phyloP scores from a whole-genome alignment of 2,888 invertebrate species.

The Heliconius erato region DNA sequence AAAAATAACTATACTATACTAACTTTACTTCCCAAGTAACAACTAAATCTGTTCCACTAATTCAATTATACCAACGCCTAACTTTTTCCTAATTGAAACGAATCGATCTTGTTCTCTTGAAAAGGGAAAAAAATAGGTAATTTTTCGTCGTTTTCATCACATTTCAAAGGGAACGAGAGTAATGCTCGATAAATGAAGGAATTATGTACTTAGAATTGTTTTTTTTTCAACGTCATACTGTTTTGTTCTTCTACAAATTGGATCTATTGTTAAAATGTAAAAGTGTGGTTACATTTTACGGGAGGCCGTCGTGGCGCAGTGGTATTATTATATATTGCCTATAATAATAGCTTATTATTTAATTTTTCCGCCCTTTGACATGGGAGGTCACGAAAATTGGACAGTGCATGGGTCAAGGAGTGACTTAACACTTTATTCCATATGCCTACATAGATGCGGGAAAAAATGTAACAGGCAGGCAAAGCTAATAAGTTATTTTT shows the following conservation, averaged over 20 bases:
- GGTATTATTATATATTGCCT: no score
- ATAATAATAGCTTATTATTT: no score
- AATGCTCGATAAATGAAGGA: conserved; percentile 43
- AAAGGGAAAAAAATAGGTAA: conserved; percentile 29
- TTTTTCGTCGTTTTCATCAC: conserved; percentile 35
- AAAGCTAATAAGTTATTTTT: no score
- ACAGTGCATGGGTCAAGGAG: no score
- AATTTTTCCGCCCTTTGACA: no score
- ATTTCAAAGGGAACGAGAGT: conserved; percentile 38
- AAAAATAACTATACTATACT: conserved; percentile 8
- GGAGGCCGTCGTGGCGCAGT: no score
- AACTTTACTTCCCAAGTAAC: conserved; percentile 19
- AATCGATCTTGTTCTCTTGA: conserved; percentile 38
- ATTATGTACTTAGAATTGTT: conserved; percentile 43
- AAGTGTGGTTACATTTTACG: conserved; percentile 13
- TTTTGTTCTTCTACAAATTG: conserved; percentile 48
- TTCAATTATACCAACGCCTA: conserved; percentile 41
- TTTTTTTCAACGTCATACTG: conserved; percentile 44
- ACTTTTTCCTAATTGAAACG: conserved; percentile 46
- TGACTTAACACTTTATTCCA: no score
- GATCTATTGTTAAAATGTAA: conserved; percentile 49
- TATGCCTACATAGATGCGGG: no score
- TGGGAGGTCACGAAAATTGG: no score
- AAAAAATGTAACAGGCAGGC: no score
- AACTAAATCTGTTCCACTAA: conserved; percentile 41